Evolutionary conservation across 2,797 vertebrate species (phyloP).

Genomic region (Neosilurus mollespiculum): DNA sequence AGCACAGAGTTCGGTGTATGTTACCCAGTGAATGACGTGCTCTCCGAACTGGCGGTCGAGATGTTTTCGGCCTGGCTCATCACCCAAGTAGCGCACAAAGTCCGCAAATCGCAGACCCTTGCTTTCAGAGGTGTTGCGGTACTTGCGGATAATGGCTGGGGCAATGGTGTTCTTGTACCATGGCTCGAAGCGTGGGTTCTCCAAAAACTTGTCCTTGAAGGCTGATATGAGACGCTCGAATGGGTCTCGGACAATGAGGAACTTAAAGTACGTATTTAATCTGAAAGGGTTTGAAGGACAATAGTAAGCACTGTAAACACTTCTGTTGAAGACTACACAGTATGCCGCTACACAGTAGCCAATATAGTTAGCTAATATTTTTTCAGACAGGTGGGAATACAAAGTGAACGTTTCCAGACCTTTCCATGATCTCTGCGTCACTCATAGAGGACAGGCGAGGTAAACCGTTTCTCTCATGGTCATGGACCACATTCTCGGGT

Average conservation of each 20-base stretch:
- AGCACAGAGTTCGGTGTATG: constrained; percentile 89
- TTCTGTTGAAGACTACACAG: too few species aligned
- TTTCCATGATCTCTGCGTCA: constrained; percentile 80
- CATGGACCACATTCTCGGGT: constrained; percentile 92
- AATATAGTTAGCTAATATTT: too few species aligned
- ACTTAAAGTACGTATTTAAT: constrained; percentile 92
- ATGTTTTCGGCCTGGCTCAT: constrained; percentile 79
- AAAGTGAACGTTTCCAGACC: constrained; percentile 67
- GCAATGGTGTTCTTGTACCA: constrained; percentile 98
- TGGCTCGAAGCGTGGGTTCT: constrained; percentile 94
- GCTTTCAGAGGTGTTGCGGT: constrained; percentile 72
- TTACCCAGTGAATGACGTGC: constrained; percentile 95
- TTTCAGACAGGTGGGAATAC: neutral
- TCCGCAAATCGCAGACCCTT: constrained; percentile 92
- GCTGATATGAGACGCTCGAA: constrained; percentile 85
- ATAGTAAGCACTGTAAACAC: neutral
- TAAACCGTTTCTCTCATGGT: constrained; percentile 94
- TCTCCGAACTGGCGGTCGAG: constrained; percentile 92
- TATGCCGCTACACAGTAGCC: too few species aligned
- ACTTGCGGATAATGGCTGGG: constrained; percentile 92
- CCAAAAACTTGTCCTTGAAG: constrained; percentile 97
- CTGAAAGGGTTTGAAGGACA: constrained; percentile 65
- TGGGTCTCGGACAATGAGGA: constrained; percentile 96
- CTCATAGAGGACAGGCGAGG: constrained; percentile 90
- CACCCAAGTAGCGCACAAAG: constrained; percentile 94